phyloP scores from a whole-genome alignment of 2,797 vertebrate species.

The Peromyscus melanophrys region DNA sequence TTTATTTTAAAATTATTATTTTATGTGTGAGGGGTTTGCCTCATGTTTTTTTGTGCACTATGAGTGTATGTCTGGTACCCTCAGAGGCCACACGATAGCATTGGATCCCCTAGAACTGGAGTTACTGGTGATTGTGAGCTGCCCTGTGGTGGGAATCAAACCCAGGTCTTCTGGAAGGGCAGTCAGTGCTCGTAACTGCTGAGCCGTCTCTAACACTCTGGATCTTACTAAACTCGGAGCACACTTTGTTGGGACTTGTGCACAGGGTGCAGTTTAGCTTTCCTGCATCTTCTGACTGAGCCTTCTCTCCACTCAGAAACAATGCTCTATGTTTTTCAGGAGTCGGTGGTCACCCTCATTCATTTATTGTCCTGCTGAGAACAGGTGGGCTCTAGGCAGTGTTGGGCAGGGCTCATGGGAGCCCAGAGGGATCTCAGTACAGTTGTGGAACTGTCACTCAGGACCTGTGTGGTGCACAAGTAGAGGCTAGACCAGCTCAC shows the following conservation, averaged over 20 bases:
- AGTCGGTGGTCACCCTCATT: background rate
- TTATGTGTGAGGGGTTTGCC: background rate
- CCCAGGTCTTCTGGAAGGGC: background rate
- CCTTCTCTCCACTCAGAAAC: background rate
- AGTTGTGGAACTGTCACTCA: background rate
- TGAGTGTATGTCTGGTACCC: background rate
- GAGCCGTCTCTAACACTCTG: background rate
- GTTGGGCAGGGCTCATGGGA: background rate
- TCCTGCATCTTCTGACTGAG: background rate
- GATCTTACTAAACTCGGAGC: background rate
- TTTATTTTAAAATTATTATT: background rate
- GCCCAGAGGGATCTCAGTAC: background rate
- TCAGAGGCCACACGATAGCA: background rate
- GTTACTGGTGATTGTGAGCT: background rate
- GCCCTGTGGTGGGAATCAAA: background rate
- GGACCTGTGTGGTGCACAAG: background rate
- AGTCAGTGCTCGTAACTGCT: background rate
- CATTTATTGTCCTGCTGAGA: background rate
- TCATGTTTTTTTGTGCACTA: background rate
- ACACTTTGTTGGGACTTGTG: accelerated
- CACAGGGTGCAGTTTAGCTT: background rate
- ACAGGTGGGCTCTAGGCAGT: background rate
- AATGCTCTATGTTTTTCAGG: background rate
- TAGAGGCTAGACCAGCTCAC: background rate
- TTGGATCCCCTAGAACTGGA: background rate